Conservation (phyloP, 2,797 vertebrate genomes). For the Pangasius larnaudii region DNA sequence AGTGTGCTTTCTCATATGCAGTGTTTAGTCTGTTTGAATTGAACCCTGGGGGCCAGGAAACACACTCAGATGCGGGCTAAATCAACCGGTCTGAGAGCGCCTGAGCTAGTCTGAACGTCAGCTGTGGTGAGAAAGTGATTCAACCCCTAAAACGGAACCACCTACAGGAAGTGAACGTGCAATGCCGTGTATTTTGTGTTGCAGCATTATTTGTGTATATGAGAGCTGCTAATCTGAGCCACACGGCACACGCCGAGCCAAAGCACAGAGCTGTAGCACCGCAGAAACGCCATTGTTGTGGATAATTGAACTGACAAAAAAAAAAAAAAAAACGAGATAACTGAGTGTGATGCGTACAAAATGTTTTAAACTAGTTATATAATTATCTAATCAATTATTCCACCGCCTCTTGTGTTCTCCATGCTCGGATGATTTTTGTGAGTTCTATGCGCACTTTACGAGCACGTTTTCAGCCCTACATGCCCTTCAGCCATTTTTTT, state of each 20-base stretch:
- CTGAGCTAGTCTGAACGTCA: neutral
- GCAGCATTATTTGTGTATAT: neutral
- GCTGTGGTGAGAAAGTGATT: neutral
- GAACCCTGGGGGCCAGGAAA: neutral
- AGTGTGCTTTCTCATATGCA: neutral
- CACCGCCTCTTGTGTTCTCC: neutral
- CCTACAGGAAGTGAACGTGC: neutral
- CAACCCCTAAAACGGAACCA: neutral
- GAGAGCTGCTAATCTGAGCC: neutral
- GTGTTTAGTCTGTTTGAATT: neutral
- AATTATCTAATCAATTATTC: slow-evolving; percentile 20
- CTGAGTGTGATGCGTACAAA: neutral
- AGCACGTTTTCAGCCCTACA: neutral
- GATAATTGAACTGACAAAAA: slow-evolving; percentile 2
- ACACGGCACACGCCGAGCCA: neutral
- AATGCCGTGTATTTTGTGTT: neutral
- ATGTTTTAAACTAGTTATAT: neutral
- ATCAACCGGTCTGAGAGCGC: neutral
- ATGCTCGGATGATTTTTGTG: neutral
- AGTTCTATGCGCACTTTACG: neutral
- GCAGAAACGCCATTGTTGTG: neutral
- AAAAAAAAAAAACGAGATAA: neutral
- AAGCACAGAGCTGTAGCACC: neutral
- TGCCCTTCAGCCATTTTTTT: neutral
- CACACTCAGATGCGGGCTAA: neutral